phyloP scores from a whole-genome alignment of 2,113 vertebrate species.

The Dinomys branickii region DNA sequence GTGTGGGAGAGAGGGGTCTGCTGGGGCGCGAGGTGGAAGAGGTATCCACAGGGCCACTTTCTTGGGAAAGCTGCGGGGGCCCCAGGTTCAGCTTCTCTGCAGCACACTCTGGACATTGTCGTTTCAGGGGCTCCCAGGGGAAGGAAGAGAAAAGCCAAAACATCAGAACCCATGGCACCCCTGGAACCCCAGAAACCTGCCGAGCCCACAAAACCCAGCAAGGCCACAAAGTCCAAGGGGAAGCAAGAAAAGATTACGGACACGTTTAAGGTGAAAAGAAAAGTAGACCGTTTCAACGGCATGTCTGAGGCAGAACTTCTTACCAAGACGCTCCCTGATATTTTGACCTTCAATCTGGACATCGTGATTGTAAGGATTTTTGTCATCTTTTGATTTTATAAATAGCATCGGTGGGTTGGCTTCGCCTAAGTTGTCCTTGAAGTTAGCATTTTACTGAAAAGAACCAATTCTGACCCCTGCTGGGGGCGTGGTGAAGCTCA shows the following conservation, averaged over 20 bases:
- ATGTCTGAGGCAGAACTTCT: constrained; percentile 97
- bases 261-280: constrained; percentile 97
- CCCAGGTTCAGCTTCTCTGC: background rate
- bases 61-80: background rate
- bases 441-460: constrained; percentile 16
- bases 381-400: background rate
- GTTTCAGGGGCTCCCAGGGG: constrained; percentile 90
- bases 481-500: background rate
- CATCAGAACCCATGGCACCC: constrained; percentile 86
- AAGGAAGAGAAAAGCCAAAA: constrained; percentile 89
- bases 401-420: background rate
- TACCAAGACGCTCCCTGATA: constrained; percentile 97
- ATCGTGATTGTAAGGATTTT: constrained; percentile 95
- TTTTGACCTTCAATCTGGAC: constrained; percentile 96
- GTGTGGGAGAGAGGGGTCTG: background rate
- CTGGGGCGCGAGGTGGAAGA: background rate
- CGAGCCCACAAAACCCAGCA: constrained; percentile 83
- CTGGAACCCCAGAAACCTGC: constrained; percentile 75
- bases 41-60: background rate
- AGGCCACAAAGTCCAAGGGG: constrained; percentile 87
- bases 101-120: background rate
- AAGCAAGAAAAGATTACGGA: constrained; percentile 99
- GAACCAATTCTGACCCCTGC: background rate
- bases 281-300: constrained; percentile 98
- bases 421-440: background rate